phyloP scores from a whole-genome alignment of 35 echinoderm and acorn worm genomes.

The Eucidaris tribuloides region DNA sequence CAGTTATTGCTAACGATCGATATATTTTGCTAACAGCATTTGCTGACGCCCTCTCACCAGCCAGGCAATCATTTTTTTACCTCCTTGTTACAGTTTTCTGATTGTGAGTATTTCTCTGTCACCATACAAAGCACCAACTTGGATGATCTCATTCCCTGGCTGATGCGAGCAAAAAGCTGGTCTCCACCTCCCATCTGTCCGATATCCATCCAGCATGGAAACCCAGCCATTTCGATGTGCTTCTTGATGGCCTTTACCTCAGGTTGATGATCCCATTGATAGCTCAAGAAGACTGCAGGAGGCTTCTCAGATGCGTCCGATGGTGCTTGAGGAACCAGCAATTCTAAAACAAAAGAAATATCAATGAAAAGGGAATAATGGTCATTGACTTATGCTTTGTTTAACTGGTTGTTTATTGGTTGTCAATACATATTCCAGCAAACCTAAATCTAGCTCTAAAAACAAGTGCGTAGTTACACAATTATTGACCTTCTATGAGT shows the following conservation, averaged over 20 bases:
- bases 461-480: neutral
- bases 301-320: conserved; percentile 55
- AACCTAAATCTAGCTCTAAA: neutral
- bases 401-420: neutral
- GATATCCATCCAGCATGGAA: conserved; percentile 94
- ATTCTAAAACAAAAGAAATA: too few relatives aligned
- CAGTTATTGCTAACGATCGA: too few relatives aligned
- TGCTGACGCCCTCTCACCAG: too few relatives aligned
- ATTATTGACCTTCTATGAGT: neutral
- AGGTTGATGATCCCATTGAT: conserved; percentile 95
- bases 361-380: too few relatives aligned
- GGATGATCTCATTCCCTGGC: conserved; percentile 87
- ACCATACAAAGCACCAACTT: conserved; percentile 94
- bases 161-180: conserved; percentile 80
- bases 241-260: conserved; percentile 81
- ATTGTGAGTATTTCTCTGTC: conserved; percentile 89
- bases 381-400: too few relatives aligned
- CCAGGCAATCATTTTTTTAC: too few relatives aligned
- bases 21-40: too few relatives aligned
- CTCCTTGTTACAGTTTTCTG: conserved; percentile 98
- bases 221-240: conserved; percentile 94
- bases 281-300: conserved; percentile 82
- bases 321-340: conserved; percentile 59
- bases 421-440: neutral
- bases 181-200: conserved; percentile 99